Evolutionary conservation across 2,797 vertebrate genomes (phyloP), one percentile per base, ranked within the genome.

Genomic region (Sebastes vulpes): DNA sequence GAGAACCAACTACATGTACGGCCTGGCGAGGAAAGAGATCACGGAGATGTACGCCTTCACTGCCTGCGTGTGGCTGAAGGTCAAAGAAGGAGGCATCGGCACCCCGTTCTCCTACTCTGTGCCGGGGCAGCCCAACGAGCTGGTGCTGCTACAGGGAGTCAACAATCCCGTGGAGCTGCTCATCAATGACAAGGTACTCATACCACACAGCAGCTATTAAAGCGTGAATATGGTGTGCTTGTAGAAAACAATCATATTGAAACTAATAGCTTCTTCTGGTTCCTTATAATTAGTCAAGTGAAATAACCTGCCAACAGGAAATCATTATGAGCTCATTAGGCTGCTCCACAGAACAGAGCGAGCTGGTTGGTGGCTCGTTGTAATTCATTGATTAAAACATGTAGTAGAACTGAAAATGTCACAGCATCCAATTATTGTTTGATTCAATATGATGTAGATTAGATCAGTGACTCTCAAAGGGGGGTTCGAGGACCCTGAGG

Each of bases 31-130:
- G 58, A 97, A 96, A 85, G 97, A 96, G 26, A 94, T 99, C 65
- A 98, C 98, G 0, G 98, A 99, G 93, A 97, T 99, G 91, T 99
- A 99, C 0, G 97, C 98, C 66, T 98, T 99, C 94, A 99, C 98
- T 0, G 94, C 97, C 84, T 99, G 98, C 67, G 85, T 98, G 87
- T 99, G 98, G 98, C 94, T 99, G 82, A 97, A 97, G 88, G 95
- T 97, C 67, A 96, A 96, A 0, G 92, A 96, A 0, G 91, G 91
- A 0, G 97, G 98, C 61, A 97, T 99, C 1, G 98, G 98, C 59
- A 99, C 98, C 0, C 98, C 98, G 0, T 99, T 99, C 94, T 99
- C 98, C 75, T 99, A 99, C 90, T 98, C 98, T 0, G 97, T 98
- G 29, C 96, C 97, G 0, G 97, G 96, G 56, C 98, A 99, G 85